Evolutionary conservation across 2,888 invertebrate species (phyloP).

Genomic region (Diaphora mendica): DNA sequence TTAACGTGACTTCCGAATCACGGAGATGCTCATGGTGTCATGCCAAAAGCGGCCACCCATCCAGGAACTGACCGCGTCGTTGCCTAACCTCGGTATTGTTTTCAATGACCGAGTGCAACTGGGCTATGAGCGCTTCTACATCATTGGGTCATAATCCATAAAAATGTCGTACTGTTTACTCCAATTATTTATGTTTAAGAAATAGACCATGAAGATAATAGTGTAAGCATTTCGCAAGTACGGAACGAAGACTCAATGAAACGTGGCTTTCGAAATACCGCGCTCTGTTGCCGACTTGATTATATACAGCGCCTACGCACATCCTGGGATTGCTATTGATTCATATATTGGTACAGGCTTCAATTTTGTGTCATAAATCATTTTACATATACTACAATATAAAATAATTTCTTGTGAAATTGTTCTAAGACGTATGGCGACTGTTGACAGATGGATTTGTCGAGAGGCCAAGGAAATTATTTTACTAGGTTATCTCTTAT

Average conservation of each 20-base stretch:
- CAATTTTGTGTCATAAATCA: neutral
- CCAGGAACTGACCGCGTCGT: too few species aligned
- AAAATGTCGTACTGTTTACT: neutral
- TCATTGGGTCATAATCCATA: neutral
- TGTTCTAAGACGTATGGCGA: conserved; percentile 25
- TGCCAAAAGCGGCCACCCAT: too few species aligned
- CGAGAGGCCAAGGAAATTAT: conserved; percentile 34
- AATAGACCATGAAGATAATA: conserved; percentile 35
- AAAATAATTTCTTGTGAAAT: too few species aligned
- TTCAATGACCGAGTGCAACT: too few species aligned
- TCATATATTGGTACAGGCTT: conserved; percentile 40
- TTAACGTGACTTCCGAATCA: too few species aligned
- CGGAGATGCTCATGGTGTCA: too few species aligned
- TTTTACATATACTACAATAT: too few species aligned
- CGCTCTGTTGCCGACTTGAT: conserved; percentile 46
- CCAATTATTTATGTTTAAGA: neutral
- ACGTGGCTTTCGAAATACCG: conserved; percentile 59
- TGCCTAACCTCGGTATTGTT: too few species aligned
- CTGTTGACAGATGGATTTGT: conserved; percentile 44
- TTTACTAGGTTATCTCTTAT: conserved; percentile 38
- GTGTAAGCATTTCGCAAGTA: conserved; percentile 44
- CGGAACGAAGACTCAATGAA: conserved; percentile 32
- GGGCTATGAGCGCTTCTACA: too few species aligned
- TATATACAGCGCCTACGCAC: conserved; percentile 65
- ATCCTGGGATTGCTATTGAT: conserved; percentile 64